Percentiles rank a stretch among this genome's conserved stretches.
Conservation (phyloP, 1,140 invertebrate species). For the Anadara kagoshimensis region DNA sequence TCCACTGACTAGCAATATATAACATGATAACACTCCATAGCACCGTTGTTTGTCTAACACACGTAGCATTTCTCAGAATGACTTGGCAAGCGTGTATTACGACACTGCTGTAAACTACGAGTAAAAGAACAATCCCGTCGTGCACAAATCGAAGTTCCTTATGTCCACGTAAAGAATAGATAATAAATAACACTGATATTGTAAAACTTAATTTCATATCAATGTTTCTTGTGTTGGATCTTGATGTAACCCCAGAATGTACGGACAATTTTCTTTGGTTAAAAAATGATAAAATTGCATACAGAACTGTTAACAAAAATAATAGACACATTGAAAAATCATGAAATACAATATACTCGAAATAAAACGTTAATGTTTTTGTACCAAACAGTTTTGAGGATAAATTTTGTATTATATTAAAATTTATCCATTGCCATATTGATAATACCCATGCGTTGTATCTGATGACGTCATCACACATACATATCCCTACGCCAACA, state of each 20-base stretch:
- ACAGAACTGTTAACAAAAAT: conserved; percentile 1
- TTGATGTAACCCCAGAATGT: neutral
- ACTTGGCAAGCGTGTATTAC: conserved; percentile 9
- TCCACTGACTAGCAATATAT: conserved; percentile 38
- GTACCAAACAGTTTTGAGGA: conserved; percentile 53
- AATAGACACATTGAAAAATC: conserved; percentile 9
- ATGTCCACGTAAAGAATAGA: conserved; percentile 57
- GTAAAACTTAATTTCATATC: neutral
- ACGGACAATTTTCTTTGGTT: neutral
- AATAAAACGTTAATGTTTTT: conserved; percentile 25
- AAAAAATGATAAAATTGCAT: neutral
- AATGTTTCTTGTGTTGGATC: neutral
- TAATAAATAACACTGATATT: conserved; percentile 42
- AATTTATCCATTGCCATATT: conserved; percentile 62
- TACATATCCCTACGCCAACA: conserved; percentile 42
- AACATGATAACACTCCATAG: conserved; percentile 2
- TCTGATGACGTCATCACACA: conserved; percentile 48
- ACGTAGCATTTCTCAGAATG: neutral
- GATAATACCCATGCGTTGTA: conserved; percentile 58
- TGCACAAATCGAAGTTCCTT: conserved; percentile 67
- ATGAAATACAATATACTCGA: conserved; percentile 17
- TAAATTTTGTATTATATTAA: conserved; percentile 57
- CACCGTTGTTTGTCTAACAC: neutral
- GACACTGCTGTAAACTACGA: conserved; percentile 38
- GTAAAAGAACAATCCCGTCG: conserved; percentile 57